phyloP scores from a whole-genome alignment of 2,797 vertebrate species.

The Pangasius djambal region DNA sequence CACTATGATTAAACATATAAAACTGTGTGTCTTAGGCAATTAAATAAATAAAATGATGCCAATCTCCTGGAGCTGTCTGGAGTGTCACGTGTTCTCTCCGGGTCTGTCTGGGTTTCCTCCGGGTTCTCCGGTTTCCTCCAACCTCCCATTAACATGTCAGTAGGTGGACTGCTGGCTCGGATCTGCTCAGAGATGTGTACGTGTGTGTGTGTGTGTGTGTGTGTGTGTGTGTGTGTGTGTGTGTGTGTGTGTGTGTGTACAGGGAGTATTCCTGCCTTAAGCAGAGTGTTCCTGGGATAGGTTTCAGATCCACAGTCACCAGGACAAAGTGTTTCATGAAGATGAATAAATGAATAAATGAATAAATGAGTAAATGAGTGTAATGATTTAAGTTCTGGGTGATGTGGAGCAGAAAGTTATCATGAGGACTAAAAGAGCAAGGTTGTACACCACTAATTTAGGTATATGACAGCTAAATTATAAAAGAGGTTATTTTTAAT shows the following conservation, averaged over 20 bases:
- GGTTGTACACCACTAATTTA: neutral
- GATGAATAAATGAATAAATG: neutral
- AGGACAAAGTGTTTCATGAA: neutral
- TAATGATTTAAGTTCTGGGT: neutral
- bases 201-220: neutral
- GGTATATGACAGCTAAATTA: neutral
- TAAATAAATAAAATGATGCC: neutral
- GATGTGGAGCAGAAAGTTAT: neutral
- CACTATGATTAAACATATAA: no score
- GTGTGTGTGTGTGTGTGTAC: neutral
- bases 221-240: neutral
- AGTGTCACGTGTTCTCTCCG: neutral
- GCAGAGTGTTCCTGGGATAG: neutral
- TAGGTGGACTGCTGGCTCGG: neutral
- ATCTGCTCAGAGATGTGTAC: neutral
- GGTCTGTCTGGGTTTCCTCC: neutral
- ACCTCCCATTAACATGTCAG: neutral
- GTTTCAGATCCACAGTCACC: neutral
- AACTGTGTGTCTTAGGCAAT: neutral
- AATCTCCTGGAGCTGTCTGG: neutral
- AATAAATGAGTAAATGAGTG: neutral
- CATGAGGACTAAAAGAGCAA: neutral
- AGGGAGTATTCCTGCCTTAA: no score
- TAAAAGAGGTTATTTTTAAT: neutral
- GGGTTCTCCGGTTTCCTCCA: neutral